Base-by-base conservation (phyloP, 2,113 vertebrate species). In the Oryzias curvinotus region DNA sequence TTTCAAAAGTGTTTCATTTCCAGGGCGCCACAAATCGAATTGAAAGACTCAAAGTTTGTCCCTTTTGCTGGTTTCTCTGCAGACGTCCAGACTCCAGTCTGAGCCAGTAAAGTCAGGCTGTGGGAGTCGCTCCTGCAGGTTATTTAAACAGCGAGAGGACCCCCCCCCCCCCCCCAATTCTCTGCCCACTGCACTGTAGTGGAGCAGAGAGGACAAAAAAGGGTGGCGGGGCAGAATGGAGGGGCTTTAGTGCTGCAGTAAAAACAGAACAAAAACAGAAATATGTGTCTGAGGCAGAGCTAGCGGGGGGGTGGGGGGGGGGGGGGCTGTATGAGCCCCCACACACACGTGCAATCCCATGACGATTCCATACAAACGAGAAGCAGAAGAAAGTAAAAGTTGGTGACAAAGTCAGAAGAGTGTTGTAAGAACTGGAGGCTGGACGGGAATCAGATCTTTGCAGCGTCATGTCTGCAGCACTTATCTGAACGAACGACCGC, bases 191-290 rank as follows among this genome's bases (percentile, higher is more conserved):
- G 7, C 26, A 41, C 63, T 64, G 76, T 72, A 74, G 72, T 64
- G 60, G 57, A 78, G 69, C 48, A 71, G 75, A 85, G 78, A 77
- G 62, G 82, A 74, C 76, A 73, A 78, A 75, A 74, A 23, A 82
- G 68, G 77, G 83, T 84, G 67, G 41, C 78, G 73, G 80, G 86
- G 66, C 25, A 49, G 72, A 86, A 73, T 63, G 75, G 80, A 83
- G 65, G 76, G 72, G 78, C 75, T 88, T 90, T 88, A 91, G 71
- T 78, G 83, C 84, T 50, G 80, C 79, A 89, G 78, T 89, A 88
- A 90, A 36, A 91, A 89, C 68, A 55, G 80, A 80, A 85, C 82
- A 85, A 87, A 79, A 75, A 77, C 71, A 81, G 66, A 82, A 83
- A 83, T 75, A 77, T 80, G 74, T 71, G 75, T 81, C 82, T 85